Conservation (phyloP, 2,888 invertebrate genomes). For the Cabera pusaria region DNA sequence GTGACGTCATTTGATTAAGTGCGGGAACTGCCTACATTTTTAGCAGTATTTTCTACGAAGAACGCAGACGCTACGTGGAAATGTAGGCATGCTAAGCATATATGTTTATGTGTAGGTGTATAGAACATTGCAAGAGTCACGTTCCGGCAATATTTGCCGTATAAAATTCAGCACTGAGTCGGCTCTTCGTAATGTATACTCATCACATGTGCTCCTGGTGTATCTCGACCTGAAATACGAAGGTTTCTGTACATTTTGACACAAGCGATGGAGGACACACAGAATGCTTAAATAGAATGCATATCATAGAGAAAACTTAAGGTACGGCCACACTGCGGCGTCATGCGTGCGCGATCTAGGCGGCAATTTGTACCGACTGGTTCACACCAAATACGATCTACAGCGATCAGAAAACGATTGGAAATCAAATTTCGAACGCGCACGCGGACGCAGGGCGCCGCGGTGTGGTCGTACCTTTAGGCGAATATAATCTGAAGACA, state of each 20-base stretch:
- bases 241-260: constrained; percentile 11
- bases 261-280: constrained; percentile 5
- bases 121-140: constrained; percentile 58
- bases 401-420: too few species aligned
- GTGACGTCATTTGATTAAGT: constrained; percentile 9
- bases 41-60: constrained; percentile 10
- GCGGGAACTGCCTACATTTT: constrained; percentile 1
- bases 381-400: too few species aligned
- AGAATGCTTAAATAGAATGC: constrained; percentile 8
- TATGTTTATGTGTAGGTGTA: constrained; percentile 31
- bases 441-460: too few species aligned
- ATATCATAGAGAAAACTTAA: too few species aligned
- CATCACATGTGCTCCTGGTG: constrained; percentile 36
- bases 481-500: too few species aligned
- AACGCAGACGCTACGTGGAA: constrained; percentile 16
- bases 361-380: too few species aligned
- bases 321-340: too few species aligned
- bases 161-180: constrained; percentile 67
- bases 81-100: constrained; percentile 21
- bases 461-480: too few species aligned
- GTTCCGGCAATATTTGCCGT: constrained; percentile 74
- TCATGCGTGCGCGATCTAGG: too few species aligned
- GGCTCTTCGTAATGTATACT: constrained; percentile 47
- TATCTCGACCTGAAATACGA: constrained; percentile 8
- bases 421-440: too few species aligned